Percentiles rank a stretch among this genome's conserved stretches.
Conservation (phyloP, 2,888 invertebrate genomes). For the Heliconius erato region DNA sequence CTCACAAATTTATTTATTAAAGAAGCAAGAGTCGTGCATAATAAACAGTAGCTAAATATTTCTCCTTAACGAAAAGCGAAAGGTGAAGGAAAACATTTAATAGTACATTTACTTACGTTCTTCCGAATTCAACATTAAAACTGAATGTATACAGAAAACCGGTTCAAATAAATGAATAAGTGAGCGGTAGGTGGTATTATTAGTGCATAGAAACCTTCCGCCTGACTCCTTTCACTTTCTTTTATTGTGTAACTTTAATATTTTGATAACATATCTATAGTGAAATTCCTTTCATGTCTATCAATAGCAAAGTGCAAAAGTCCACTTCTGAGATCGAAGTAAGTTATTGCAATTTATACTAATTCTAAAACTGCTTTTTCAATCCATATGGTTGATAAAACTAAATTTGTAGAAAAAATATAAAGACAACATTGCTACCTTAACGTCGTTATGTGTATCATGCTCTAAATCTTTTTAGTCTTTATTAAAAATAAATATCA, state of each 20-base stretch:
- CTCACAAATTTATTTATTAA: not conserved
- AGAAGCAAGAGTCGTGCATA: not conserved
- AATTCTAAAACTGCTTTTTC: conserved; percentile 13
- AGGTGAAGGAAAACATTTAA: not conserved
- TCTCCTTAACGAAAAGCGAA: not conserved
- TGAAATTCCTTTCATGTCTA: conserved; percentile 55
- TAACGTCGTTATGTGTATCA: not conserved
- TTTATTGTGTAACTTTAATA: conserved; percentile 28
- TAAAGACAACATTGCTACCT: not conserved
- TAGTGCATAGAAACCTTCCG: conserved; percentile 34
- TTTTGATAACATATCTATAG: conserved; percentile 47
- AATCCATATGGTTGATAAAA: conserved; percentile 36
- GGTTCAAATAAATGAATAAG: conserved; percentile 44
- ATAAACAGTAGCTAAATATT: not conserved
- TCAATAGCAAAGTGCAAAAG: conserved; percentile 57
- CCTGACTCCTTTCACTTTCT: conserved; percentile 53
- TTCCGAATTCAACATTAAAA: conserved; percentile 7
- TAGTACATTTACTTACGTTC: not conserved
- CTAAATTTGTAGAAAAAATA: not conserved
- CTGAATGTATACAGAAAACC: conserved; percentile 33
- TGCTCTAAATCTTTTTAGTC: not conserved
- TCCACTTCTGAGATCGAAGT: conserved; percentile 56
- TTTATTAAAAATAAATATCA: conserved; percentile 6
- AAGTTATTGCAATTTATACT: conserved; percentile 49
- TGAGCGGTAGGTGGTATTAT: conserved; percentile 44